Evolutionary conservation across 2,888 invertebrate genomes (phyloP).

Genomic region (Diarsia brunnea): DNA sequence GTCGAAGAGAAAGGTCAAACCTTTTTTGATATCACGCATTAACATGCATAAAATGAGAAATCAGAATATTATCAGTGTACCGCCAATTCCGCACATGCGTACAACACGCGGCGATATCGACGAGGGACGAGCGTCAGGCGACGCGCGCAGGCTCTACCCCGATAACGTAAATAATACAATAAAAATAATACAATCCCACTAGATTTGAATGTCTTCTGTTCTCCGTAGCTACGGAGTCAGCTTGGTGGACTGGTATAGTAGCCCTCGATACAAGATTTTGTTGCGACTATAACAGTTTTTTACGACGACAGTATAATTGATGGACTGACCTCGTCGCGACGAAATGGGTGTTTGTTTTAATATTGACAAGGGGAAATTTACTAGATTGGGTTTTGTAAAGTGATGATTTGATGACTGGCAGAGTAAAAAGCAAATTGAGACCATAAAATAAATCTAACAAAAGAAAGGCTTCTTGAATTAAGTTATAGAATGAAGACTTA

Average conservation of each 20-base stretch:
- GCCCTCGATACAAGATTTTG: conserved; percentile 68
- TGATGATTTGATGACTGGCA: conserved; percentile 13
- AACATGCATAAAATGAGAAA: conserved; percentile 87
- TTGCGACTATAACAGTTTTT: conserved; percentile 69
- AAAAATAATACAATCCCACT: conserved; percentile 86
- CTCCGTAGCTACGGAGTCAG: conserved; percentile 66
- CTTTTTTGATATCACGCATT: conserved; percentile 83
- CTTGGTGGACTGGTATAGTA: conserved; percentile 72
- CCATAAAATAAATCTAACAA: neutral
- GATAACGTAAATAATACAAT: conserved; percentile 87
- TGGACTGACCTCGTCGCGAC: conserved; percentile 69
- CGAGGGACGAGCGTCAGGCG: conserved; percentile 68
- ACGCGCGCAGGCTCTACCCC: conserved; percentile 82
- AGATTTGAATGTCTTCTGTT: conserved; percentile 82
- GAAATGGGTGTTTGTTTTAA: conserved; percentile 68
- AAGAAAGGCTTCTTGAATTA: neutral
- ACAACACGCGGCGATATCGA: conserved; percentile 79
- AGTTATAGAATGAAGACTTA: no score
- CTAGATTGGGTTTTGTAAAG: conserved; percentile 13
- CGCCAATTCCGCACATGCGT: conserved; percentile 87
- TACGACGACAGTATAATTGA: conserved; percentile 75
- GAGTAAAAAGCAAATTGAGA: neutral
- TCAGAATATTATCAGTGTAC: conserved; percentile 85
- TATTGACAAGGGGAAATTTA: conserved; percentile 66
- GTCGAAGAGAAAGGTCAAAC: conserved; percentile 76